Percentiles rank a stretch among this genome's conserved stretches.
Conservation (phyloP, 2,888 invertebrate genomes). For the Calephelis perditalis region DNA sequence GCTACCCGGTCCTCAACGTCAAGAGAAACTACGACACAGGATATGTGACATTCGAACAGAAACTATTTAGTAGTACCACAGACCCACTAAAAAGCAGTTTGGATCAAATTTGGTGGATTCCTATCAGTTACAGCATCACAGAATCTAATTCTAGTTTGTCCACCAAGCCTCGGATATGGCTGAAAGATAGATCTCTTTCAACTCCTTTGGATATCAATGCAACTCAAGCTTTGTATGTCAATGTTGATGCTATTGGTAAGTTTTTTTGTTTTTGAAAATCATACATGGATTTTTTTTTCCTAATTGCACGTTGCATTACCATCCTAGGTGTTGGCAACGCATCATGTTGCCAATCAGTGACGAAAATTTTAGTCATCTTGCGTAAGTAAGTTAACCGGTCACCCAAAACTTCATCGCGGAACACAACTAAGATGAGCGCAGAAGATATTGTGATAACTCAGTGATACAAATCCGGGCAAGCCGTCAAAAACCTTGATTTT, state of each 20-base stretch:
- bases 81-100: constrained; percentile 48
- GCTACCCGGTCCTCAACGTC: constrained; percentile 82
- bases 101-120: constrained; percentile 78
- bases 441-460: too few species aligned
- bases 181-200: constrained; percentile 38
- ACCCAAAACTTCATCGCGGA: too few species aligned
- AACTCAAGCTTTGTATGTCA: constrained; percentile 79
- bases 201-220: constrained; percentile 39
- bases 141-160: constrained; percentile 37
- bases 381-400: too few species aligned
- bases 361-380: too few species aligned
- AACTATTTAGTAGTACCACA: constrained; percentile 50
- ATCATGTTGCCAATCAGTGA: too few species aligned
- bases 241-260: constrained; percentile 78
- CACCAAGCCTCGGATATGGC: constrained; percentile 52
- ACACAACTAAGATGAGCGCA: too few species aligned
- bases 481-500: too few species aligned
- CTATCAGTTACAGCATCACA: constrained; percentile 65
- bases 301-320: too few species aligned
- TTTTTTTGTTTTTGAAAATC: constrained; percentile 15
- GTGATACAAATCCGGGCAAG: too few species aligned
- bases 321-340: too few species aligned
- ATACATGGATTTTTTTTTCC: not conserved
- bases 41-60: constrained; percentile 64
- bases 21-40: constrained; percentile 70